Percentiles rank a stretch among this genome's conserved stretches.
Conservation (phyloP, 2,113 vertebrate species). For the Urocitellus parryii region DNA sequence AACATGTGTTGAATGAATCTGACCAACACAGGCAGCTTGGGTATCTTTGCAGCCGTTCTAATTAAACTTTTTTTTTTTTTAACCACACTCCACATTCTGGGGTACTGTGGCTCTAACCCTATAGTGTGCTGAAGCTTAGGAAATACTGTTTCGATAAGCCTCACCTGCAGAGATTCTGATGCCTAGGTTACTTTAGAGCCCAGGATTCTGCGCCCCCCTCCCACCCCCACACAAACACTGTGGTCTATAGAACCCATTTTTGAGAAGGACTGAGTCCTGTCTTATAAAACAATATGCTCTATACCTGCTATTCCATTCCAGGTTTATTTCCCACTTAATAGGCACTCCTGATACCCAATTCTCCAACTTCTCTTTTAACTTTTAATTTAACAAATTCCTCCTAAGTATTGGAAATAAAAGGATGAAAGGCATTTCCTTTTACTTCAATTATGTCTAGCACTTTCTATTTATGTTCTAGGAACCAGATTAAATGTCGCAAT, state of each 20-base stretch:
- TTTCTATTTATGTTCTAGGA: not conserved
- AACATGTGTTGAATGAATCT: not conserved
- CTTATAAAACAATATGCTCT: not conserved
- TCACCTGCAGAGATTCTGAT: not conserved
- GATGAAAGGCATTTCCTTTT: not conserved
- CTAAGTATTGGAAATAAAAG: not conserved
- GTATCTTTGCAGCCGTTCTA: not conserved
- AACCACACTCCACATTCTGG: not conserved
- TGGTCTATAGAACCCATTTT: not conserved
- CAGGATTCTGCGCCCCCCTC: too few species aligned
- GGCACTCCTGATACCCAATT: not conserved
- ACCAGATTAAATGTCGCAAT: not conserved
- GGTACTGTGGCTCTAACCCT: not conserved
- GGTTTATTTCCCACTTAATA: not conserved
- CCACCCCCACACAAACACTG: not conserved
- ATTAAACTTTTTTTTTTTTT: not conserved
- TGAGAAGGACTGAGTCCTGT: not conserved
- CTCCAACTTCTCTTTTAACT: not conserved
- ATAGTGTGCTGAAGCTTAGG: not conserved
- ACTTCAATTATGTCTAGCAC: not conserved
- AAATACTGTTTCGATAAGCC: too few species aligned
- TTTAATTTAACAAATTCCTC: not conserved
- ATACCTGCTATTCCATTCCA: not conserved
- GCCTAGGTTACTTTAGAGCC: rapidly evolving
- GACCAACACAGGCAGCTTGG: not conserved